Percentiles rank a stretch among this genome's conserved stretches.
phyloP scores from a whole-genome alignment of 2,797 vertebrate genomes.

The Triplophysa yarkandensis region DNA sequence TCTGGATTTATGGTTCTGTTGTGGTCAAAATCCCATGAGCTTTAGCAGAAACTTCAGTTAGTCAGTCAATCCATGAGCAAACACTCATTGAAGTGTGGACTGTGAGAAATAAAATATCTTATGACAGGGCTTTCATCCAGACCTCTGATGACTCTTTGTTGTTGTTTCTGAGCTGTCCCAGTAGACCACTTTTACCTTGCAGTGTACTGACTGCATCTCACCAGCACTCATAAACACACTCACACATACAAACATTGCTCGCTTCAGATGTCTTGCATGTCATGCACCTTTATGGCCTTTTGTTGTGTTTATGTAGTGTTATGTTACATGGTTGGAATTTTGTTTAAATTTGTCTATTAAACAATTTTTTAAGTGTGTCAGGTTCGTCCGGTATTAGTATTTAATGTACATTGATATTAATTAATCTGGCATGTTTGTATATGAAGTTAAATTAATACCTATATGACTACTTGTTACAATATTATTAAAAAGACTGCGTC shows the following conservation, averaged over 20 bases:
- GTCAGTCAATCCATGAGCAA: slow-evolving; percentile 47
- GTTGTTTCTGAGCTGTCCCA: slow-evolving; percentile 78
- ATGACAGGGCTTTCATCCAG: slow-evolving; percentile 78
- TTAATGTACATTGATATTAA: too few species aligned
- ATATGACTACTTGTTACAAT: too few species aligned
- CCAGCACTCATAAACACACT: slow-evolving; percentile 53
- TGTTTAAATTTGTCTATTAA: background rate
- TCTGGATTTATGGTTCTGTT: slow-evolving; percentile 53
- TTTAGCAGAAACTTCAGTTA: slow-evolving; percentile 61
- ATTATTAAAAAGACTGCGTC: background rate
- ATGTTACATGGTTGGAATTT: background rate
- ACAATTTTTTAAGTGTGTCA: too few species aligned
- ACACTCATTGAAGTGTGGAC: slow-evolving; percentile 62
- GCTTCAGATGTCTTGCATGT: slow-evolving; percentile 40
- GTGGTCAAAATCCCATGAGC: slow-evolving; percentile 65
- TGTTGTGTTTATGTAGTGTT: slow-evolving; percentile 9
- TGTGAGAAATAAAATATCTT: slow-evolving; percentile 68
- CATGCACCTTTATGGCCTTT: slow-evolving; percentile 32
- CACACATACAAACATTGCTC: slow-evolving; percentile 48
- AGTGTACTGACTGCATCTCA: slow-evolving; percentile 70
- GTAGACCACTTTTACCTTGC: slow-evolving; percentile 71
- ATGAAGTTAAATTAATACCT: too few species aligned
- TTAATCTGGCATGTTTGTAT: too few species aligned
- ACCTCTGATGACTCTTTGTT: slow-evolving; percentile 74
- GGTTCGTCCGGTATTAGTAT: too few species aligned